Conservation (phyloP, 2,797 vertebrate genomes). For the Channa striata region DNA sequence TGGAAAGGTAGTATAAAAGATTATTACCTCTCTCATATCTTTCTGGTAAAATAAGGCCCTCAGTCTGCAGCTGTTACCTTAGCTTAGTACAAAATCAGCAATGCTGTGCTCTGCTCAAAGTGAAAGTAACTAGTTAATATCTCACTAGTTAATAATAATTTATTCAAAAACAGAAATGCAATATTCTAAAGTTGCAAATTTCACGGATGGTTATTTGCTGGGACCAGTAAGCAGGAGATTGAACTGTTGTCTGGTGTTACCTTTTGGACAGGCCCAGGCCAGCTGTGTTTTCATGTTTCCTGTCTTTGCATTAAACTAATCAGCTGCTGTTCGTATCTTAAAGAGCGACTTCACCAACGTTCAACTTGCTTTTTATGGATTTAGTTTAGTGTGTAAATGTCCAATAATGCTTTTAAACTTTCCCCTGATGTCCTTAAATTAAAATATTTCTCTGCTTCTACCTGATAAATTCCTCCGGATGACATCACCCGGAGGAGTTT, state of each 20-base stretch:
- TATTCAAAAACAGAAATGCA: background rate
- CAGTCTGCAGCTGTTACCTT: background rate
- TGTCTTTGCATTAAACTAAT: constrained; percentile 3
- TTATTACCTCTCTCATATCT: background rate
- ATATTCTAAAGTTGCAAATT: background rate
- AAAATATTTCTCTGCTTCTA: no score
- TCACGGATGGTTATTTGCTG: background rate
- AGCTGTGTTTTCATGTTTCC: background rate
- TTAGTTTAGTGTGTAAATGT: no score
- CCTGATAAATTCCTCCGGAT: no score
- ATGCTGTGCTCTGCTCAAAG: background rate
- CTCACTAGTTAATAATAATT: background rate
- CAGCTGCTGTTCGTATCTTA: background rate
- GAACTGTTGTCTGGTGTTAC: background rate
- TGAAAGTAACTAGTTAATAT: background rate
- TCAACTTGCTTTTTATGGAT: no score
- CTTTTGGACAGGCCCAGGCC: background rate
- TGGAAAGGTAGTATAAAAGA: background rate
- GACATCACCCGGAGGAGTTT: no score
- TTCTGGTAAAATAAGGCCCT: background rate
- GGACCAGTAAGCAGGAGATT: background rate
- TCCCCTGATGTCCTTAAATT: no score
- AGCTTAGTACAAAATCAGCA: constrained; percentile 4
- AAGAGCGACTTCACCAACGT: no score
- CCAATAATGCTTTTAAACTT: no score